phyloP scores from a whole-genome alignment of 2,797 vertebrate species.

The Phalloptychus januarius region DNA sequence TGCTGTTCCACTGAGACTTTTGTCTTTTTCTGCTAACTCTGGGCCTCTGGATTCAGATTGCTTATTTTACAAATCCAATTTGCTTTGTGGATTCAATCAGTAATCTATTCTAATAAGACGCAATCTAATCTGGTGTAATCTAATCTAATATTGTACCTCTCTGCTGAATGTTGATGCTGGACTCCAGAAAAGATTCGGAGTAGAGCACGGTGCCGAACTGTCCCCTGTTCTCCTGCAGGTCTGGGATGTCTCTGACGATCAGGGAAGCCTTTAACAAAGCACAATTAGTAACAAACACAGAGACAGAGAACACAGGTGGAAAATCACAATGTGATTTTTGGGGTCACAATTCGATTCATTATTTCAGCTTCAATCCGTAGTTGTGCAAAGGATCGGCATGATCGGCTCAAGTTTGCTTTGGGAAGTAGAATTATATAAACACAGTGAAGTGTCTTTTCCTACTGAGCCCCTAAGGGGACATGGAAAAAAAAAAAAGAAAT shows the following conservation, averaged over 20 bases:
- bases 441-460: too few relatives aligned
- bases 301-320: neutral
- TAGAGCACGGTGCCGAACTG: slow-evolving; percentile 92
- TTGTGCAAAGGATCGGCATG: too few relatives aligned
- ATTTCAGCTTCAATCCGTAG: too few relatives aligned
- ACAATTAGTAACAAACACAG: slow-evolving; percentile 1
- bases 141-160: slow-evolving; percentile 78
- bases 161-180: slow-evolving; percentile 89
- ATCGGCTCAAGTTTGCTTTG: too few relatives aligned
- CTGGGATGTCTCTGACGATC: slow-evolving; percentile 90
- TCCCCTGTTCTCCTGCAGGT: slow-evolving; percentile 79
- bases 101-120: slow-evolving; percentile 18
- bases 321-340: too few relatives aligned
- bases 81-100: slow-evolving; percentile 32
- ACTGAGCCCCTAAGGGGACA: too few relatives aligned
- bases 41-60: slow-evolving; percentile 12
- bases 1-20: slow-evolving; percentile 22
- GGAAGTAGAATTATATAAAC: too few relatives aligned
- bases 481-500: too few relatives aligned
- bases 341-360: too few relatives aligned
- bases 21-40: slow-evolving; percentile 2
- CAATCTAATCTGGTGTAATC: slow-evolving; percentile 29
- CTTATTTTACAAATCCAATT: slow-evolving; percentile 33
- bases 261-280: slow-evolving; percentile 85
- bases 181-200: slow-evolving; percentile 95